phyloP scores from a whole-genome alignment of 2,113 vertebrate genomes.

The Isichthys henryi region DNA sequence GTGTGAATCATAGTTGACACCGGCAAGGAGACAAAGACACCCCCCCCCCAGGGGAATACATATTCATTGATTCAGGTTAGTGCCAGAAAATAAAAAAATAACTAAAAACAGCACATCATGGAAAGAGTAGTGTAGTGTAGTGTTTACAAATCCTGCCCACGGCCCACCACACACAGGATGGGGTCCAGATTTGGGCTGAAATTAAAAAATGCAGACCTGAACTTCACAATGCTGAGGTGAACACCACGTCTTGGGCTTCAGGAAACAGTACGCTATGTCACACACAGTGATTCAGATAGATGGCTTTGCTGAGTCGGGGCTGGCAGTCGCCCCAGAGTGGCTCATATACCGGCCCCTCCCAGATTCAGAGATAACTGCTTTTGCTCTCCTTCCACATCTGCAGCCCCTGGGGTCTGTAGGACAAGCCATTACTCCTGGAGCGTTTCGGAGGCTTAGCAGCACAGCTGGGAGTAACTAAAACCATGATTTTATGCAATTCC shows the following conservation, averaged over 20 bases:
- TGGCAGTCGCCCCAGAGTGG: neutral
- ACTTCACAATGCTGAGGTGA: neutral
- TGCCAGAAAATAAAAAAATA: neutral
- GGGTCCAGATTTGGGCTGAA: neutral
- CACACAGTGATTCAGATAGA: neutral
- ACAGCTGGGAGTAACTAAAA: conserved; percentile 19
- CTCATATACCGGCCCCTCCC: neutral
- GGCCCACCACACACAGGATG: neutral
- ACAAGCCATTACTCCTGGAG: conserved; percentile 47
- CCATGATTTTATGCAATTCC: conserved; percentile 37
- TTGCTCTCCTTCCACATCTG: neutral
- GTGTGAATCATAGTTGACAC: neutral
- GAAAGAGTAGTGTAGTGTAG: neutral
- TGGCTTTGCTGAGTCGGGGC: neutral
- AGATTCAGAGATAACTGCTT: neutral
- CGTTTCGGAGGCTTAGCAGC: conserved; percentile 40
- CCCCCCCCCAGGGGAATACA: neutral
- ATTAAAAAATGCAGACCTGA: neutral
- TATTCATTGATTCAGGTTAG: neutral
- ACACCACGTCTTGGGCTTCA: neutral
- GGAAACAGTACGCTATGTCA: neutral
- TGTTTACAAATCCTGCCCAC: neutral
- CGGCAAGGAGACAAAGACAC: neutral
- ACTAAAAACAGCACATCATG: neutral
- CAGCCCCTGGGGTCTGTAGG: conserved; percentile 31